These are phyloP conservation scores for Chironex yamaguchii DNA, from an alignment of 30 jellyfish, hydroid and myxozoan species.

Conservation along the genomic window DNA sequence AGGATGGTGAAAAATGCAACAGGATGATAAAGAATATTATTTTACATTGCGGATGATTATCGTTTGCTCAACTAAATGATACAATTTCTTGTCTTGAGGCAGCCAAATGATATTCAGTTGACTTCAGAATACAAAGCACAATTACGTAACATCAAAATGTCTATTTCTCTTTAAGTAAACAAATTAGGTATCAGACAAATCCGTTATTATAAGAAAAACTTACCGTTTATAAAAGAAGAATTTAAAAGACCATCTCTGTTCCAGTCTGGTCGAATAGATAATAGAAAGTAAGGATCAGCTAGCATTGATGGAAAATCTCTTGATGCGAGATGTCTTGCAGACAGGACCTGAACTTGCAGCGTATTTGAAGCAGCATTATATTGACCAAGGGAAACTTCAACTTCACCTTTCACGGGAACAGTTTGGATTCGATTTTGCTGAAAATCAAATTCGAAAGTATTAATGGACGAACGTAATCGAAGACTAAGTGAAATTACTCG, in stretches of 20 bases:
- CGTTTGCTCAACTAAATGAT: neutral
- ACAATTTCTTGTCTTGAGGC: neutral
- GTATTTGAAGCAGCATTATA: constrained; percentile 52
- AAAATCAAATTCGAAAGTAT: too few relatives aligned
- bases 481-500: too few relatives aligned
- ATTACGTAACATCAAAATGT: too few relatives aligned
- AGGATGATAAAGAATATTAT: too few relatives aligned
- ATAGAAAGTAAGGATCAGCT: constrained; percentile 81
- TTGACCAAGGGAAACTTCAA: constrained; percentile 72
- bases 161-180: too few relatives aligned
- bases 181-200: too few relatives aligned
- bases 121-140: too few relatives aligned
- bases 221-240: constrained; percentile 74
- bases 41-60: too few relatives aligned
- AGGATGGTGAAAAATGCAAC: too few relatives aligned
- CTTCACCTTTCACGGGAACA: constrained; percentile 72
- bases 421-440: constrained; percentile 86
- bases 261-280: constrained; percentile 80
- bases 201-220: too few relatives aligned
- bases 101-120: too few relatives aligned
- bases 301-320: constrained; percentile 85
- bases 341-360: constrained; percentile 76
- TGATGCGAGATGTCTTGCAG: constrained; percentile 77
- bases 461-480: too few relatives aligned
- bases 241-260: constrained; percentile 47